These are phyloP conservation scores for Catajapyx aquilonaris DNA, from an alignment of 1,140 invertebrate species.

Conservation along the genomic window DNA sequence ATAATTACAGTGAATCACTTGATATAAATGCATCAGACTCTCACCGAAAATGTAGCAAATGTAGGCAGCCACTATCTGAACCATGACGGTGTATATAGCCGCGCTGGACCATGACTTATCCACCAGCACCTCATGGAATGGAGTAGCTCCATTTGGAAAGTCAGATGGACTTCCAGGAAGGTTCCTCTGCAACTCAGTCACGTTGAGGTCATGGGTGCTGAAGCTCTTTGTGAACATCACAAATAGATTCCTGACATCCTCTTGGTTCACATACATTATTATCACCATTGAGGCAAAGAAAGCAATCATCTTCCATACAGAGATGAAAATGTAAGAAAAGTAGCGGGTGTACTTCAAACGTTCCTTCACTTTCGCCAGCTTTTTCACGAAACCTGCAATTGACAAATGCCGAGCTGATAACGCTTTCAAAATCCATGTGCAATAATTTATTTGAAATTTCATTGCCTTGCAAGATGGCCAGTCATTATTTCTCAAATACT, in stretches of 20 bases:
- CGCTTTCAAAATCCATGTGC: too few species aligned
- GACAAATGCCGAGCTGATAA: too few species aligned
- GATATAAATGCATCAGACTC: slow-evolving; percentile 4
- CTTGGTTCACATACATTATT: slow-evolving; percentile 47
- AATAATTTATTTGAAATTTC: too few species aligned
- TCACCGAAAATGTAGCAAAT: slow-evolving; percentile 71
- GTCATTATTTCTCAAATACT: too few species aligned
- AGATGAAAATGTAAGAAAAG: slow-evolving; percentile 71
- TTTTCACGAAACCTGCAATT: slow-evolving; percentile 50
- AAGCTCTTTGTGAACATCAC: slow-evolving; percentile 50
- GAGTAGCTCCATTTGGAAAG: not conserved
- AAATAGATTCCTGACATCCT: slow-evolving; percentile 56
- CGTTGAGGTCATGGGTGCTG: slow-evolving; percentile 49
- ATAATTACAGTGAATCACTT: slow-evolving; percentile 2
- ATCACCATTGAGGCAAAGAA: slow-evolving; percentile 54
- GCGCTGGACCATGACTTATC: too few species aligned
- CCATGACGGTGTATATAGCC: slow-evolving; percentile 52
- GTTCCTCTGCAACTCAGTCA: slow-evolving; percentile 37
- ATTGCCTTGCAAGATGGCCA: too few species aligned
- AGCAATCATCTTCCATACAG: slow-evolving; percentile 64
- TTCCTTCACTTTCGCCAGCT: slow-evolving; percentile 60
- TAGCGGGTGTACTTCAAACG: slow-evolving; percentile 58
- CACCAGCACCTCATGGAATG: not conserved
- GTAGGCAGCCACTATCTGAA: slow-evolving; percentile 65
- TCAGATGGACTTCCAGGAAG: not conserved